Conservation (phyloP, 2,113 vertebrate species). For the Grus americana region DNA sequence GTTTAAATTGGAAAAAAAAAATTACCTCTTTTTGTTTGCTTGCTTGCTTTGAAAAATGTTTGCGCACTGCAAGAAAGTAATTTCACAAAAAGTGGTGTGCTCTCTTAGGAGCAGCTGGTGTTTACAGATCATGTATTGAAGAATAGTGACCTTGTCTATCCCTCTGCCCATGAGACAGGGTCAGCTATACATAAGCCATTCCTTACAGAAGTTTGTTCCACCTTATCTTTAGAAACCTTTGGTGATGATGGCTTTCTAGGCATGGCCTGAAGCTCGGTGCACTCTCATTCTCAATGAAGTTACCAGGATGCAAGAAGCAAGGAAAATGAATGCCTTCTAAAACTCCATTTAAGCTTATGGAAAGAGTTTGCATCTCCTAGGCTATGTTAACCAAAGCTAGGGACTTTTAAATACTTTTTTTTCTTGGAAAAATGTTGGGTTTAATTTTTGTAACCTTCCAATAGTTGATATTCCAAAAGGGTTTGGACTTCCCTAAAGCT, state of each 20-base stretch:
- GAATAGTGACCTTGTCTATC: neutral
- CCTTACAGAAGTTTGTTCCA: neutral
- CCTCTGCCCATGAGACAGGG: neutral
- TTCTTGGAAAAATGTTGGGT: neutral
- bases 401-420: neutral
- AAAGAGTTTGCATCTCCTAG: neutral
- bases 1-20: neutral
- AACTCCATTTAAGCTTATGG: neutral
- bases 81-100: neutral
- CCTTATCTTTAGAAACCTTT: neutral
- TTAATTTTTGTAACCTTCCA: neutral
- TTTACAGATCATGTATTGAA: neutral
- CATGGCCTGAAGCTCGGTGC: neutral
- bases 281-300: neutral
- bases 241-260: neutral
- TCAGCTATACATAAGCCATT: neutral
- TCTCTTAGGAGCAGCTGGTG: neutral
- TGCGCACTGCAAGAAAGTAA: neutral
- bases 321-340: neutral
- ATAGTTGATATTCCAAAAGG: neutral
- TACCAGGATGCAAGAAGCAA: neutral
- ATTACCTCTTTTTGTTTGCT: neutral
- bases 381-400: neutral
- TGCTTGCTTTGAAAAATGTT: neutral
- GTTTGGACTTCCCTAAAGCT: neutral